A percentile compares a stretch with the other conserved stretches of the same genome.
phyloP scores from a whole-genome alignment of 2,888 invertebrate genomes.

The Eupithecia exiguata region DNA sequence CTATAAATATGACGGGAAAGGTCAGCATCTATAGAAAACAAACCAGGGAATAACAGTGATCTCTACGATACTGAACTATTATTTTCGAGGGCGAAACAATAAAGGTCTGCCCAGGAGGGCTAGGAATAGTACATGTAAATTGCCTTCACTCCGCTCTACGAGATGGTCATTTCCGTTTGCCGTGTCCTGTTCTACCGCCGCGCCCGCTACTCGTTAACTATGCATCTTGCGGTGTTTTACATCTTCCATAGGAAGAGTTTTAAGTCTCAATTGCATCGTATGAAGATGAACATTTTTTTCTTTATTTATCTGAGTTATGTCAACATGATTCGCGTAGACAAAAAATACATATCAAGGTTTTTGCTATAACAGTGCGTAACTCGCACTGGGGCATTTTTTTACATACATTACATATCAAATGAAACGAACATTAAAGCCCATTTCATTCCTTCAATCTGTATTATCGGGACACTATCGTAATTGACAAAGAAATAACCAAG shows the following conservation, averaged over 20 bases:
- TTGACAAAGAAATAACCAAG: not conserved
- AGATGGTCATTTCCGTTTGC: constrained; percentile 73
- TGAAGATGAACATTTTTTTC: not conserved
- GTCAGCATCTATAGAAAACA: constrained; percentile 3
- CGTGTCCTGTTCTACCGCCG: constrained; percentile 56
- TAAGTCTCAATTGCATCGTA: constrained; percentile 23
- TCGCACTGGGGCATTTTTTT: too few species aligned
- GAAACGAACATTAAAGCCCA: not conserved
- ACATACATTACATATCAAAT: too few species aligned
- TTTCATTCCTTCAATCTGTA: not conserved
- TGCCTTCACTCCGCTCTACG: constrained; percentile 57
- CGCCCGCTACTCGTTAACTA: constrained; percentile 58
- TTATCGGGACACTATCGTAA: not conserved
- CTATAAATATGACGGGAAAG: constrained; percentile 22
- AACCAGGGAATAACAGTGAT: not conserved
- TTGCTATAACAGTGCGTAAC: too few species aligned
- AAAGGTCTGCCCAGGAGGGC: constrained; percentile 51
- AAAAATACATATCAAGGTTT: too few species aligned
- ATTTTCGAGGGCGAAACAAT: constrained; percentile 40
- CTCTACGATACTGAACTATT: constrained; percentile 20
- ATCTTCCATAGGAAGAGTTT: constrained; percentile 30
- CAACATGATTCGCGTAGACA: too few species aligned
- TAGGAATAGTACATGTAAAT: constrained; percentile 54
- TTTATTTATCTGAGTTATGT: too few species aligned
- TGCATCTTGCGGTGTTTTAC: constrained; percentile 38